Conservation (phyloP, 2,113 vertebrate species). For the Rhea pennata region DNA sequence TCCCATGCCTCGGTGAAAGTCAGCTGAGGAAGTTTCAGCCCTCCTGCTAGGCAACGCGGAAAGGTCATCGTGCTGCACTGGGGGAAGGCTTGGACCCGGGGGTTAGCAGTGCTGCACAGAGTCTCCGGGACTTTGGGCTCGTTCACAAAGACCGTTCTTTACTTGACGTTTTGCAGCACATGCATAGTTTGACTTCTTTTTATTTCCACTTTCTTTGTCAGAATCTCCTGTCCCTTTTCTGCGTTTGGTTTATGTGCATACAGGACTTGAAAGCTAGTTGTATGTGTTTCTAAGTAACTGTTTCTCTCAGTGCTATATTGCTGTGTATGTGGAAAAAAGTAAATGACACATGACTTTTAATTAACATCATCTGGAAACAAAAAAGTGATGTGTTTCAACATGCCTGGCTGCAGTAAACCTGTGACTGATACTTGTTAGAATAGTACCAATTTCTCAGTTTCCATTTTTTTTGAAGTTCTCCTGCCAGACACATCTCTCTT, state of each 20-base stretch:
- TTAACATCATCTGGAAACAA: background rate
- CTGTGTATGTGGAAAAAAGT: background rate
- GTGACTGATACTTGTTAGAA: background rate
- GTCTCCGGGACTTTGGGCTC: background rate
- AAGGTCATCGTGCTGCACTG: background rate
- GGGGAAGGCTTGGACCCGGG: background rate
- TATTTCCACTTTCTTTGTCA: background rate
- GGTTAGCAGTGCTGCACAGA: background rate
- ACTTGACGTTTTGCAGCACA: background rate
- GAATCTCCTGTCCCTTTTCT: background rate
- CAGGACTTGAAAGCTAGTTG: background rate
- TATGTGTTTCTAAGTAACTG: background rate
- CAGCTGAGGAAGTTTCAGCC: background rate
- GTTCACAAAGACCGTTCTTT: background rate
- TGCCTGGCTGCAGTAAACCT: background rate
- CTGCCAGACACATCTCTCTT: background rate
- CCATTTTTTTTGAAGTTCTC: background rate
- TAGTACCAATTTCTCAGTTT: background rate
- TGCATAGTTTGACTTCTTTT: background rate
- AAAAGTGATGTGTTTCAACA: background rate
- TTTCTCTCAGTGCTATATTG: background rate
- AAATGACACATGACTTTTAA: background rate
- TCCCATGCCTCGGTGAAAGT: background rate
- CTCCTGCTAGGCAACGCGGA: background rate
- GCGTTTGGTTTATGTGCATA: background rate